A percentile compares a stretch with the other conserved stretches of the same genome.
Conservation (phyloP, 2,888 invertebrate genomes). For the Zygothrica quintamaculata region DNA sequence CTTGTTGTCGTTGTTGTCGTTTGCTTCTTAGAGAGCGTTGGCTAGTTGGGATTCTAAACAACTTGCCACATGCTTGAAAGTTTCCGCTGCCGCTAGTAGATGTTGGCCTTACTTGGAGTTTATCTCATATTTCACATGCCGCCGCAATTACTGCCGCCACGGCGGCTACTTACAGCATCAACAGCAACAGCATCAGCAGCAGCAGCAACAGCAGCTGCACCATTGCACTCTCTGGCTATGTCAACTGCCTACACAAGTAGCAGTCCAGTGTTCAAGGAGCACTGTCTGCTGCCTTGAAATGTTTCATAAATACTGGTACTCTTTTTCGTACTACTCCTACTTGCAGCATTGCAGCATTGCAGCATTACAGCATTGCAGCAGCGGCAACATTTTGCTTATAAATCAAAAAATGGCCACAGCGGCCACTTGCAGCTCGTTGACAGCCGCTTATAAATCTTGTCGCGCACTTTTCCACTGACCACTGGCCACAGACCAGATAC, state of each 20-base stretch:
- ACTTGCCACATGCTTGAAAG: constrained; percentile 78
- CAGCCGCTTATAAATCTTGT: constrained; percentile 82
- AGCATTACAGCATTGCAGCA: constrained; percentile 11
- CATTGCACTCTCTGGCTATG: constrained; percentile 48
- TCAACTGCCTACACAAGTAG: constrained; percentile 76
- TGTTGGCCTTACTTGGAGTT: constrained; percentile 76
- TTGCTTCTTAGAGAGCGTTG: constrained; percentile 5
- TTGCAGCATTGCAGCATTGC: too few relatives aligned
- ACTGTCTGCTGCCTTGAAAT: constrained; percentile 77
- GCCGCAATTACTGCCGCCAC: constrained; percentile 77
- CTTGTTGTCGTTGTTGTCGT: background rate
- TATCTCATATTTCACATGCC: constrained; percentile 80
- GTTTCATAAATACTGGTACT: constrained; percentile 75
- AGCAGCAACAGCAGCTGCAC: constrained; percentile 19
- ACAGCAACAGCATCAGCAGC: constrained; percentile 6
- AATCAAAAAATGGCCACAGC: constrained; percentile 77
- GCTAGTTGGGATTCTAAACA: constrained; percentile 79
- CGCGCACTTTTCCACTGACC: constrained; percentile 65
- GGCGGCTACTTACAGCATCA: constrained; percentile 65
- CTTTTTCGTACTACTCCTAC: background rate
- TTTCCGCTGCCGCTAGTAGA: constrained; percentile 45
- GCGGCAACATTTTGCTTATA: constrained; percentile 81
- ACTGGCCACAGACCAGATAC: constrained; percentile 26
- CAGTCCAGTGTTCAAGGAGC: constrained; percentile 33
- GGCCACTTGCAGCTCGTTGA: constrained; percentile 68